A percentile compares a stretch with the other conserved stretches of the same genome.
phyloP scores from a whole-genome alignment of 2,113 vertebrate genomes.

The Excalfactoria chinensis region DNA sequence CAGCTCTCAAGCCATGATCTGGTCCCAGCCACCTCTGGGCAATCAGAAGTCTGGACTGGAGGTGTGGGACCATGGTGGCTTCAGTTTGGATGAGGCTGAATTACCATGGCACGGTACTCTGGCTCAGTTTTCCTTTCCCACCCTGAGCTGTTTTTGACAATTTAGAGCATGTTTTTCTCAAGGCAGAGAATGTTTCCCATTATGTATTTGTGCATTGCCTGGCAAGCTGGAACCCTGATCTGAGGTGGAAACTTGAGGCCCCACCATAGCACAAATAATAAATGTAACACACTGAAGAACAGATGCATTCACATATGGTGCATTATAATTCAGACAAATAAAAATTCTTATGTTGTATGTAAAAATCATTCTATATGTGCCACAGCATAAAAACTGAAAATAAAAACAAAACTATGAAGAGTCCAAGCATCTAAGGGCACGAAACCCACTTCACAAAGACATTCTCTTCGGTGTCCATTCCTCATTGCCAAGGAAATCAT shows the following conservation, averaged over 20 bases:
- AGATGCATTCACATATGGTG: conserved; percentile 69
- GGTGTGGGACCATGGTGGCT: neutral
- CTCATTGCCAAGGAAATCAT: neutral
- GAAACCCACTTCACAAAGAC: neutral
- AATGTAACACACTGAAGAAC: conserved; percentile 63
- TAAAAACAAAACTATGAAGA: conserved; percentile 28
- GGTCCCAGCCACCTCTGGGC: neutral
- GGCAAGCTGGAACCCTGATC: conserved; percentile 60
- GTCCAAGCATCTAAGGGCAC: neutral
- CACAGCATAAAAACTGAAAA: conserved; percentile 50
- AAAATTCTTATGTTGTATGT: conserved; percentile 64
- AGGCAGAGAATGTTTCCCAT: conserved; percentile 67
- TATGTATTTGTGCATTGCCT: conserved; percentile 62
- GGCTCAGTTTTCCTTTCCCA: conserved; percentile 36
- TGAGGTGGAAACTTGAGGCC: conserved; percentile 71
- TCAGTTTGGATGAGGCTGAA: neutral
- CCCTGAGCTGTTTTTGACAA: conserved; percentile 41
- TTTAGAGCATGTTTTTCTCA: conserved; percentile 50
- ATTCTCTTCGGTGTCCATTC: neutral
- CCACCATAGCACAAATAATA: conserved; percentile 65
- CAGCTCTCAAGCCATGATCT: neutral
- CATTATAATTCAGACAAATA: conserved; percentile 71
- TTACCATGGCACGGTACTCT: neutral
- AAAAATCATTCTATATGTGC: conserved; percentile 59
- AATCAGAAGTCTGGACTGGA: neutral